phyloP scores from a whole-genome alignment of 2,797 vertebrate species.

The Tympanoctomys barrerae region DNA sequence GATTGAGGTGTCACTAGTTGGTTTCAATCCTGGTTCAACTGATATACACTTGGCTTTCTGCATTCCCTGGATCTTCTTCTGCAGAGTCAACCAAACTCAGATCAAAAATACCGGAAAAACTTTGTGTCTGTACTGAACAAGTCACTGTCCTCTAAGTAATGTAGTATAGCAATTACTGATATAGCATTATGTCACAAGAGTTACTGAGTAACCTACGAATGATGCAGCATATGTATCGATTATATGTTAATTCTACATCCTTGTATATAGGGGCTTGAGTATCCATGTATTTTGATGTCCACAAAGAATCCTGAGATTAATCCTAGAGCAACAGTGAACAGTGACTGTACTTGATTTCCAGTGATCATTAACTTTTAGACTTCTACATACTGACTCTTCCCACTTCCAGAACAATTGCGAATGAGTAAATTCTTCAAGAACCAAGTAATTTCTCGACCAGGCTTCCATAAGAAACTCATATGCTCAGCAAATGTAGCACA shows the following conservation, averaged over 20 bases:
- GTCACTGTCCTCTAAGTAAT: neutral
- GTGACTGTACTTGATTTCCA: neutral
- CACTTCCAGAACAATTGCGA: slow-evolving; percentile 37
- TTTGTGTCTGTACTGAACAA: neutral
- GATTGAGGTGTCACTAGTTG: neutral
- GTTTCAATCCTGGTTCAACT: neutral
- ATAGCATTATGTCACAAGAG: neutral
- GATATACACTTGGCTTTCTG: neutral
- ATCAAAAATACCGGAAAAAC: neutral
- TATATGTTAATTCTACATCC: neutral
- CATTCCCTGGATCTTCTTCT: too few relatives aligned
- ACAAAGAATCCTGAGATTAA: neutral
- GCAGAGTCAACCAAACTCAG: neutral
- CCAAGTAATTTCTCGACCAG: neutral
- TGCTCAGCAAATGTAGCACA: slow-evolving; percentile 38
- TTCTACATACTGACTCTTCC: neutral
- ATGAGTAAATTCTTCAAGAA: slow-evolving; percentile 12
- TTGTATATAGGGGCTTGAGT: neutral
- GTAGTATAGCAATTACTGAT: neutral
- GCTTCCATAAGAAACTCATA: neutral
- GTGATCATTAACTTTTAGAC: slow-evolving; percentile 4
- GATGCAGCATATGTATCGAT: too few relatives aligned
- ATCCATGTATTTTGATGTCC: too few relatives aligned
- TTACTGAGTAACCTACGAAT: neutral
- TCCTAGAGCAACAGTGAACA: neutral